Conservation (phyloP, 2,113 vertebrate species). For the Muntiacus muntjak region DNA sequence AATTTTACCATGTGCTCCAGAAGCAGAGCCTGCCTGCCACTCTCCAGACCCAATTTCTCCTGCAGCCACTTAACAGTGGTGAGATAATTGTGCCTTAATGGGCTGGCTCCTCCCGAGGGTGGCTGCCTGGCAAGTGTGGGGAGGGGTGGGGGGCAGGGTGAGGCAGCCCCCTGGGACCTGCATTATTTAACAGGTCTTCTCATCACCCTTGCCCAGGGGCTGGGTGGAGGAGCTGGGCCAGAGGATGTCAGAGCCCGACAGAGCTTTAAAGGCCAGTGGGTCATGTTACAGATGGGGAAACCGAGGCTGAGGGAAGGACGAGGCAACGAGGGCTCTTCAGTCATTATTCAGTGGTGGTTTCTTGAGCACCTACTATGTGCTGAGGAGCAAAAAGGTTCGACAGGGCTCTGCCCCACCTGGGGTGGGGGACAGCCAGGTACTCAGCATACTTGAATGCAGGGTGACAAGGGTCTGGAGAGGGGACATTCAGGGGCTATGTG, state of each 20-base stretch:
- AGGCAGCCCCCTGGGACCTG: background rate
- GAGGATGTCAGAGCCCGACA: background rate
- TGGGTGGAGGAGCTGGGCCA: no score
- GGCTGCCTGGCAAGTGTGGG: background rate
- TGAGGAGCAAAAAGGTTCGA: accelerated
- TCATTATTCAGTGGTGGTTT: background rate
- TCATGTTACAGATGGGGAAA: background rate
- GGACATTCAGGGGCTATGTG: accelerated
- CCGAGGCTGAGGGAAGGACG: background rate
- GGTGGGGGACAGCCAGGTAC: background rate
- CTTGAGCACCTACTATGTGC: background rate
- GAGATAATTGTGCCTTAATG: slow-evolving; percentile 31
- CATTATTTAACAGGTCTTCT: background rate
- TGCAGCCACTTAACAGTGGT: slow-evolving; percentile 53
- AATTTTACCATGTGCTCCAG: slow-evolving; percentile 61
- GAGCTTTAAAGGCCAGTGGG: background rate
- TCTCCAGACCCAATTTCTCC: slow-evolving; percentile 49
- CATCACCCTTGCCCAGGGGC: background rate
- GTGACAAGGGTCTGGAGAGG: accelerated
- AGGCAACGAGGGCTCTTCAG: no score
- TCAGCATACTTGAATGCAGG: accelerated
- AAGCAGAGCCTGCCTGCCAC: slow-evolving; percentile 48
- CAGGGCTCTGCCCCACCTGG: background rate
- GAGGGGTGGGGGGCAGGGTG: background rate
- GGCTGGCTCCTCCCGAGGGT: background rate